phyloP scores from a whole-genome alignment of 2,113 vertebrate species.

The Zingel zingel region DNA sequence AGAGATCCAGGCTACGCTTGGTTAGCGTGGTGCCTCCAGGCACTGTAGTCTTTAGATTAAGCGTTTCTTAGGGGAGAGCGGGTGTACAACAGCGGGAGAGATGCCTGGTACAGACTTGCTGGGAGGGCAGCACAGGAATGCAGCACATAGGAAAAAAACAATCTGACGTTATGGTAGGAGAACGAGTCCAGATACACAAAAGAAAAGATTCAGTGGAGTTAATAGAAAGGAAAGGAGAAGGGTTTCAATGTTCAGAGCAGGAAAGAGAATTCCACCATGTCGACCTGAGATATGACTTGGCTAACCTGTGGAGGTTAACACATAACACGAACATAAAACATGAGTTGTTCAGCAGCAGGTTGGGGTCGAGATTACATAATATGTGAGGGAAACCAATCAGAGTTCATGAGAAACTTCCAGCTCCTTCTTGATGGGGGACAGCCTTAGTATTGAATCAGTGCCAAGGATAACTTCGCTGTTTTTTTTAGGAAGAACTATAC shows the following conservation, averaged over 20 bases:
- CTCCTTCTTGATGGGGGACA: not conserved
- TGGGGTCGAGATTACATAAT: conserved; percentile 56
- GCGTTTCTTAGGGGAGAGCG: conserved; percentile 20
- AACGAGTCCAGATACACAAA: conserved; percentile 26
- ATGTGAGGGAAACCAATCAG: conserved; percentile 5
- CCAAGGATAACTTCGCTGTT: not conserved
- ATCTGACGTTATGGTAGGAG: conserved; percentile 7
- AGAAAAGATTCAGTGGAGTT: conserved; percentile 13
- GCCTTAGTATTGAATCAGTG: not conserved
- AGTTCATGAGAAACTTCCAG: conserved; percentile 42
- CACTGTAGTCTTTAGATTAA: conserved; percentile 28
- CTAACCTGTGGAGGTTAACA: conserved; percentile 31
- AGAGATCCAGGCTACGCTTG: conserved; percentile 25
- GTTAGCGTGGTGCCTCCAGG: conserved; percentile 39
- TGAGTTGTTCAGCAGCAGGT: conserved; percentile 49
- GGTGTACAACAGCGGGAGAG: conserved; percentile 17
- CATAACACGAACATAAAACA: not conserved
- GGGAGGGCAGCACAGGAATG: conserved; percentile 56
- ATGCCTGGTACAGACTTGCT: conserved; percentile 40
- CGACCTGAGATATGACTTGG: conserved; percentile 25
- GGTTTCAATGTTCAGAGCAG: conserved; percentile 16
- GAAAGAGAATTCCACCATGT: not conserved
- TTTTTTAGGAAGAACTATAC: not conserved
- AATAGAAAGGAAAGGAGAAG: conserved; percentile 19
- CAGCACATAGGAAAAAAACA: not conserved